Evolutionary conservation across 2,797 vertebrate genomes (phyloP).

Genomic region (Anomalospiza imberbis): DNA sequence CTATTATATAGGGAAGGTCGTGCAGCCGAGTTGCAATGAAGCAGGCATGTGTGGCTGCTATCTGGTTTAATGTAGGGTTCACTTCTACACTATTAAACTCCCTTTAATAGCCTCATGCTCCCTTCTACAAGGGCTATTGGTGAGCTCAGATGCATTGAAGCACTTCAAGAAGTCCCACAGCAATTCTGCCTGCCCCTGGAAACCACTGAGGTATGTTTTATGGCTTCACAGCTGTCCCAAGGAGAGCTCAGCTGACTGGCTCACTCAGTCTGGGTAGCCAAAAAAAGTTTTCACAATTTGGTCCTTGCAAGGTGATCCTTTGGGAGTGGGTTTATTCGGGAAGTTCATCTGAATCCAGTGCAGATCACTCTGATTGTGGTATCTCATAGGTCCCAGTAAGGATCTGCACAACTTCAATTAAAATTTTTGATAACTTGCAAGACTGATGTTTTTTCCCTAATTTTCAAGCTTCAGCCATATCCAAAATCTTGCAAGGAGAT

Average conservation of each 20-base stretch:
- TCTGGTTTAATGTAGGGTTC: neutral
- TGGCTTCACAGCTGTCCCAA: neutral
- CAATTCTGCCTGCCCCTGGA: neutral
- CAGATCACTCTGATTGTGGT: neutral
- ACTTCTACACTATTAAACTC: neutral
- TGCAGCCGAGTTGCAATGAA: neutral
- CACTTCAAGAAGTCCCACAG: neutral
- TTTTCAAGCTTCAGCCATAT: neutral
- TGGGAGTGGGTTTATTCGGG: neutral
- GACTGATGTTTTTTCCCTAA: neutral
- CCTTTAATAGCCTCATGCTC: neutral
- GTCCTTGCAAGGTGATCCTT: neutral
- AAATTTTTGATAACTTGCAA: neutral
- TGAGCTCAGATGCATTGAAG: neutral
- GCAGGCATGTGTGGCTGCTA: neutral
- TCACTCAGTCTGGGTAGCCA: neutral
- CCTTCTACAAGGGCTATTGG: neutral
- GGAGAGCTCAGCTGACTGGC: neutral
- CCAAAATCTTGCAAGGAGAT: neutral
- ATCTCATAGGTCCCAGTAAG: neutral
- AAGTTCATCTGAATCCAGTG: neutral
- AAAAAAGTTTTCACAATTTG: neutral
- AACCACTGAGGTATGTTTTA: neutral
- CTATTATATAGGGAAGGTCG: slow-evolving; percentile 18
- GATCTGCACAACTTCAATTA: neutral